Conservation (phyloP, 2,113 vertebrate species). For the Spilogale gracilis region DNA sequence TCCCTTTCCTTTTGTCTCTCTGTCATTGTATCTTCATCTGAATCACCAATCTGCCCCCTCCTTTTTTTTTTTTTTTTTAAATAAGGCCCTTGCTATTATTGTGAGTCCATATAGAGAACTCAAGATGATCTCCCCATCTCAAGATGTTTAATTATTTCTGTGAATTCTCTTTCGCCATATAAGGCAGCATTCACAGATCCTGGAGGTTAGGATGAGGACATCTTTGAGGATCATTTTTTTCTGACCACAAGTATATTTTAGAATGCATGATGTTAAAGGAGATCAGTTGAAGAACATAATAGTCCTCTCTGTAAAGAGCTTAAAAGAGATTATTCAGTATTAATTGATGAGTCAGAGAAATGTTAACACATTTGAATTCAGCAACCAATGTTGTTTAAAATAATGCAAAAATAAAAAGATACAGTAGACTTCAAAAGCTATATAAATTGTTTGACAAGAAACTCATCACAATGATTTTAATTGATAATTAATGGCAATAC, state of each 20-base stretch:
- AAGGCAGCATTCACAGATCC: neutral
- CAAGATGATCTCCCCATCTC: neutral
- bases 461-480: neutral
- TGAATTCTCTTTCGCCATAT: neutral
- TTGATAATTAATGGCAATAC: neutral
- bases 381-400: neutral
- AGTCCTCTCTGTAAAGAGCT: neutral
- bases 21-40: neutral
- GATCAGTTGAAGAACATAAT: neutral
- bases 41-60: neutral
- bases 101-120: neutral
- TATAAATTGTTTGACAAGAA: neutral
- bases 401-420: neutral
- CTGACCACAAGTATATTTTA: neutral
- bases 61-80: neutral
- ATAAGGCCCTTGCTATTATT: neutral
- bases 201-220: neutral
- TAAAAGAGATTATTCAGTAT: neutral
- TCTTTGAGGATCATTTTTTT: neutral
- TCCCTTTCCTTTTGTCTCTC: neutral
- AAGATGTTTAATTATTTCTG: neutral
- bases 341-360: slow-evolving; percentile 13
- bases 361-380: neutral
- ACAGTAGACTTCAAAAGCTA: neutral
- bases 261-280: neutral